Evolutionary conservation across 2,113 vertebrate species (phyloP).

Genomic region (Salvelinus fontinalis): DNA sequence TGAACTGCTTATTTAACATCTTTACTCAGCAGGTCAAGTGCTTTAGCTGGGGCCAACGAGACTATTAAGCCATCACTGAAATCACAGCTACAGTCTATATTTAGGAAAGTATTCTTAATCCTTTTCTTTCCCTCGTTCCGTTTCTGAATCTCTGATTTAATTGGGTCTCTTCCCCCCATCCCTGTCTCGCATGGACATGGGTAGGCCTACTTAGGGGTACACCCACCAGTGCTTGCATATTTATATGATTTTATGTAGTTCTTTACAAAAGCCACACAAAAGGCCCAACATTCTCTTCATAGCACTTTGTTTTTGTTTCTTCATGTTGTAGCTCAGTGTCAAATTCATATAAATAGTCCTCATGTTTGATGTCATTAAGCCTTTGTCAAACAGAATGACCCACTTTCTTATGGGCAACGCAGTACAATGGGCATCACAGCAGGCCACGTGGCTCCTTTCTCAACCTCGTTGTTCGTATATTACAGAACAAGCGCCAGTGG

Average conservation of each 20-base stretch:
- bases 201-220: too few relatives aligned
- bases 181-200: not conserved
- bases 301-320: not conserved
- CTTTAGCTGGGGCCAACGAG: conserved; percentile 46
- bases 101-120: conserved; percentile 13
- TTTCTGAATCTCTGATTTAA: not conserved
- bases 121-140: not conserved
- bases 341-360: not conserved
- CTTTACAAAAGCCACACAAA: conserved; percentile 11
- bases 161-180: not conserved
- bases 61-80: conserved; percentile 50
- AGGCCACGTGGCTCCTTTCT: conserved; percentile 22
- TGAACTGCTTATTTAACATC: conserved; percentile 71
- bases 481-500: conserved; percentile 54
- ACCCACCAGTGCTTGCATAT: not conserved
- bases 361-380: conserved; percentile 23
- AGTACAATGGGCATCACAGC: conserved; percentile 26
- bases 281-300: conserved; percentile 4
- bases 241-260: conserved; percentile 4
- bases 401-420: conserved; percentile 38
- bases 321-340: conserved; percentile 13
- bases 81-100: conserved; percentile 44
- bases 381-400: conserved; percentile 32
- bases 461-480: conserved; percentile 62
- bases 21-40: conserved; percentile 55